phyloP scores from a whole-genome alignment of 2,797 vertebrate species.

The Salarias fasciatus region DNA sequence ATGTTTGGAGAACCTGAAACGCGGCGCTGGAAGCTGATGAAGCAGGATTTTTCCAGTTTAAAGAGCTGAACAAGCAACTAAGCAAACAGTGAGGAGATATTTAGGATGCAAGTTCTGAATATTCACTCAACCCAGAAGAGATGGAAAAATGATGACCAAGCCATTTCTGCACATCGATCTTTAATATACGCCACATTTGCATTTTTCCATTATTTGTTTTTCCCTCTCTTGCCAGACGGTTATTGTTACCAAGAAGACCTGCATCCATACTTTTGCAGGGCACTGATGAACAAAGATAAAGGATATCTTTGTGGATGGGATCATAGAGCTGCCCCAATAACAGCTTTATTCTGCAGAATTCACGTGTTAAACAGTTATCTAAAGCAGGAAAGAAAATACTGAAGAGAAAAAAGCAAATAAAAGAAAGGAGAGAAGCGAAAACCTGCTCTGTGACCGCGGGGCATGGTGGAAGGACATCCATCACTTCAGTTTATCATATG shows the following conservation, averaged over 20 bases:
- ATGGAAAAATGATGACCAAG: no score
- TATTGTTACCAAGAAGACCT: background rate
- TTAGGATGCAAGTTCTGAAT: no score
- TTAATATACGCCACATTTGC: no score
- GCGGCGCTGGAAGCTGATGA: background rate
- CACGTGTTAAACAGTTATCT: no score
- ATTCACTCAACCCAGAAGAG: no score
- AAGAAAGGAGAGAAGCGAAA: background rate
- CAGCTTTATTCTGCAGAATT: no score
- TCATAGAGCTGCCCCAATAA: no score
- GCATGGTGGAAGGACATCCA: slow-evolving; percentile 38
- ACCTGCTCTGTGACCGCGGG: background rate
- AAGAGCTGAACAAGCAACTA: background rate
- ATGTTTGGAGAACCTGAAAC: slow-evolving; percentile 30
- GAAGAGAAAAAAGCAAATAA: background rate
- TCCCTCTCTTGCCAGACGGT: background rate
- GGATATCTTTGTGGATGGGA: no score
- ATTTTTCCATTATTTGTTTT: background rate
- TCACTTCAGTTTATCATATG: slow-evolving; percentile 49
- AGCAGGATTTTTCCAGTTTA: slow-evolving; percentile 1
- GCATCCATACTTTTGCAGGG: no score
- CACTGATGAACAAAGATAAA: no score
- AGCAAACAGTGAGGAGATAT: background rate
- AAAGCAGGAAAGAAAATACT: no score
- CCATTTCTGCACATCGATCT: no score